These are phyloP conservation scores for Dolichopus griseipennis DNA, from an alignment of 2,888 invertebrate species.

Conservation along the genomic window DNA sequence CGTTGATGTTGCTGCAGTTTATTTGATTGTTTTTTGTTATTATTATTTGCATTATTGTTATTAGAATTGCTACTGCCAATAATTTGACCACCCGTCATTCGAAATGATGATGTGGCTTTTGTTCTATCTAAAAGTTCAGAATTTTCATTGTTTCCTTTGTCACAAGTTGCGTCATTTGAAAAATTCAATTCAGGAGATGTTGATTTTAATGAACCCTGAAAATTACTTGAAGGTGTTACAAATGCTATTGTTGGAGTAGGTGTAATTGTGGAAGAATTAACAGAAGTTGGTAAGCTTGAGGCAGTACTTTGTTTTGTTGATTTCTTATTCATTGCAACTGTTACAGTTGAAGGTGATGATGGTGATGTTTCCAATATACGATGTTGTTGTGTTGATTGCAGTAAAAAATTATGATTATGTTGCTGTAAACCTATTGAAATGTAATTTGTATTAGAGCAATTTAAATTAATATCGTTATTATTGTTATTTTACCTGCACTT, in stretches of 20 bases:
- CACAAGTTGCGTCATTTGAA: not conserved
- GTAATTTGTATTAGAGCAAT: conserved; percentile 13
- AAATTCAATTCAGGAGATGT: not conserved
- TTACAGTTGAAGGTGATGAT: conserved; percentile 15
- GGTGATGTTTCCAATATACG: conserved; percentile 17
- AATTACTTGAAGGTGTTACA: not conserved
- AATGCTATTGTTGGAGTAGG: not conserved
- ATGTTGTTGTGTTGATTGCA: conserved; percentile 18
- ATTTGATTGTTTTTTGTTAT: not conserved
- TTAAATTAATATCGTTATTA: conserved; percentile 16
- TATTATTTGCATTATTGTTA: not conserved
- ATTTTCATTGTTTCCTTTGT: not conserved
- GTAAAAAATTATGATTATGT: conserved; percentile 18
- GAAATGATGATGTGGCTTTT: not conserved
- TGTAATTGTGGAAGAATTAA: not conserved
- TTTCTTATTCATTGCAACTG: conserved; percentile 18
- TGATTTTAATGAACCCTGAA: not conserved
- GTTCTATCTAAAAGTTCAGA: not conserved
- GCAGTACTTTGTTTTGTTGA: conserved; percentile 11
- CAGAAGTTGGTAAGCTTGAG: not conserved
- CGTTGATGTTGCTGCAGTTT: not conserved
- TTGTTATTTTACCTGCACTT: conserved; percentile 12
- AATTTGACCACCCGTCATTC: not conserved
- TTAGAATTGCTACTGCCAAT: not conserved
- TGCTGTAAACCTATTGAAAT: conserved; percentile 8